Evolutionary conservation across 2,797 vertebrate genomes (phyloP), one percentile per base, ranked within the genome.

Genomic region (Aselliscus stoliczkanus): DNA sequence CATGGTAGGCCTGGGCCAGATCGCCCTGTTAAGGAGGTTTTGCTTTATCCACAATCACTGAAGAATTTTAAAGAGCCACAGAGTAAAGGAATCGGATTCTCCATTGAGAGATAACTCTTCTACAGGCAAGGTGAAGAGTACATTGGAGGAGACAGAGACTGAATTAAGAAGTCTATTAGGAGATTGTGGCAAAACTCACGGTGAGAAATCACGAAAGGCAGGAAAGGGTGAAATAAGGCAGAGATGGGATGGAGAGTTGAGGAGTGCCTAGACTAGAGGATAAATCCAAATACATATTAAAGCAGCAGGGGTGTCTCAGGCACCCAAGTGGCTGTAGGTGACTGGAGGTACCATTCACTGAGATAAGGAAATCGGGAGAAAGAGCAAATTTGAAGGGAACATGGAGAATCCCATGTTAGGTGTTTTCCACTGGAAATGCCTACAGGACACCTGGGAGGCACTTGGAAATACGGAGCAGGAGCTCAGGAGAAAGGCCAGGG

Each of bases 71-170:
- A 87, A 77, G 77, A 92, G 65, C 54, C 64, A 37, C 65, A 44
- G 37, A 90, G 39, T 62, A 65, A 58, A 50, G 50, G n/a, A 65
- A 54, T 58, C 39, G 60, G 39, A 56, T 81, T 88, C 88, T 82
- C 90, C 80, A 73, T 11, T 72, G 12, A 65, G 39, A 85, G 47
- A 88, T 31, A 56, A 72, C 27, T 65, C 64, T 67, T 60, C 29
- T 0, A 12, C 29, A 44, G 47, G 29, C 81, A 50, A 50, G 31
- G 29, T 47, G 18, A 76, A 83, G 44, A 67, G 17, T 37, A 27
- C 12, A 52, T 25, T 21, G 12, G 29, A 95, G 60, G 50, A 73
- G 62, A 44, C n/a, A 18, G 70, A 94, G 25, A 84, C 44, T 31
- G 54, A 25, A 39, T 58, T 47, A 76, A 80, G 58, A 56, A 39